Percentiles rank a stretch among this genome's conserved stretches.
Evolutionary conservation across 2,888 invertebrate species (phyloP).

Genomic region (Pachliopta kotzebuea): DNA sequence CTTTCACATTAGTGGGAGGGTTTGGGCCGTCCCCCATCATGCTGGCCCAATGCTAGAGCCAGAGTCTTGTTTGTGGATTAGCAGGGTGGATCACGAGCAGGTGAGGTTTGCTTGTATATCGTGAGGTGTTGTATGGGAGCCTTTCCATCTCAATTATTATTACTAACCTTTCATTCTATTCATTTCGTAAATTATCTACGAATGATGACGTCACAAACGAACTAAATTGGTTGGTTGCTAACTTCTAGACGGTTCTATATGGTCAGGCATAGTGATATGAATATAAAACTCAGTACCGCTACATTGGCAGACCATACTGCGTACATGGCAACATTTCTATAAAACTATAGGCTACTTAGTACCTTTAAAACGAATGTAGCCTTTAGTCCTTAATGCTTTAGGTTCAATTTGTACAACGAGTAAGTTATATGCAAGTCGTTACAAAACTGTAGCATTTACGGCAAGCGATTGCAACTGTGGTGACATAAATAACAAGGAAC

Average conservation of each 20-base stretch:
- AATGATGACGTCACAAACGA: too few relatives aligned
- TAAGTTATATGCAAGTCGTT: constrained; percentile 48
- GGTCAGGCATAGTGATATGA: constrained; percentile 3
- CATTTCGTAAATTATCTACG: too few relatives aligned
- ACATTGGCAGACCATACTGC: constrained; percentile 5
- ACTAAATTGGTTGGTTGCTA: too few relatives aligned
- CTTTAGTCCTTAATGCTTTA: constrained; percentile 34
- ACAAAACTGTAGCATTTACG: constrained; percentile 36
- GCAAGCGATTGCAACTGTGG: constrained; percentile 28
- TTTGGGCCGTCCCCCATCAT: too few relatives aligned
- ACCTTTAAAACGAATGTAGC: constrained; percentile 31
- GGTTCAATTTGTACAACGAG: constrained; percentile 31
- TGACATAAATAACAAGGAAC: constrained; percentile 4
- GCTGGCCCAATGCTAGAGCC: too few relatives aligned
- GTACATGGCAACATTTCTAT: constrained; percentile 29
- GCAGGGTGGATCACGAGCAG: too few relatives aligned
- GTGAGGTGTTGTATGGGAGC: too few relatives aligned
- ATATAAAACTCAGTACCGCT: constrained; percentile 22
- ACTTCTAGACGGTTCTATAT: background rate
- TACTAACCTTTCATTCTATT: too few relatives aligned
- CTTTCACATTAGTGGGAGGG: too few relatives aligned
- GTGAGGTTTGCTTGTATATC: too few relatives aligned
- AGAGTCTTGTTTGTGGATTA: too few relatives aligned
- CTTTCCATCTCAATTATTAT: too few relatives aligned
- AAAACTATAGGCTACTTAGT: constrained; percentile 30